Evolutionary conservation across 2,113 vertebrate genomes (phyloP).

Genomic region (Hippocampus mohnikei): DNA sequence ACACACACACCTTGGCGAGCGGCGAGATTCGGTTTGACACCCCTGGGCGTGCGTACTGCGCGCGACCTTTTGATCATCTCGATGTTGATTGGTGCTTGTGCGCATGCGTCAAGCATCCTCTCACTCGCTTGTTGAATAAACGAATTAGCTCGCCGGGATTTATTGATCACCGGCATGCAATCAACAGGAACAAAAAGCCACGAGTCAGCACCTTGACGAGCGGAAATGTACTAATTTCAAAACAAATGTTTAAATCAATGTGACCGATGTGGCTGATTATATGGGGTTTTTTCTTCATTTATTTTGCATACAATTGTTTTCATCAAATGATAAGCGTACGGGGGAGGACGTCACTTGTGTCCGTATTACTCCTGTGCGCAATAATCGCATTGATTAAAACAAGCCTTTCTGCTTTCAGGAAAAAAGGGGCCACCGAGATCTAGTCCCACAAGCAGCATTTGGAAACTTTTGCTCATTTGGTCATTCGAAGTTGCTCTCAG

Average conservation of each 20-base stretch:
- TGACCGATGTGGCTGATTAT: background rate
- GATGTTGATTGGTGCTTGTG: background rate
- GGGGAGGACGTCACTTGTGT: background rate
- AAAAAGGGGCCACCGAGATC: background rate
- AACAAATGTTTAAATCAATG: background rate
- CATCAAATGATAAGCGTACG: background rate
- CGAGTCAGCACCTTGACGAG: background rate
- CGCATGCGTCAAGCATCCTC: background rate
- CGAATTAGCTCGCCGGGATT: background rate
- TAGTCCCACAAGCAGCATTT: background rate
- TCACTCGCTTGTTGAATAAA: background rate
- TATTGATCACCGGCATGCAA: background rate
- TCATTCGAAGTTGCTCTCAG: background rate
- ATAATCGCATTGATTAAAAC: background rate
- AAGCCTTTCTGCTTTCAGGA: background rate
- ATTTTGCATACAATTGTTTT: background rate
- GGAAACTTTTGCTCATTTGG: background rate
- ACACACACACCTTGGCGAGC: background rate
- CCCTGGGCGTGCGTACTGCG: background rate
- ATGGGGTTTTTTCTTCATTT: background rate
- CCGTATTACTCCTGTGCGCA: background rate
- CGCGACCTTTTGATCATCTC: background rate
- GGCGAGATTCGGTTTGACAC: background rate
- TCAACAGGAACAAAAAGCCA: background rate
- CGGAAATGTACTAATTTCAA: background rate